These are phyloP conservation scores for Synanthedon vespiformis DNA, from an alignment of 2,888 invertebrate genomes.

Conservation along the genomic window DNA sequence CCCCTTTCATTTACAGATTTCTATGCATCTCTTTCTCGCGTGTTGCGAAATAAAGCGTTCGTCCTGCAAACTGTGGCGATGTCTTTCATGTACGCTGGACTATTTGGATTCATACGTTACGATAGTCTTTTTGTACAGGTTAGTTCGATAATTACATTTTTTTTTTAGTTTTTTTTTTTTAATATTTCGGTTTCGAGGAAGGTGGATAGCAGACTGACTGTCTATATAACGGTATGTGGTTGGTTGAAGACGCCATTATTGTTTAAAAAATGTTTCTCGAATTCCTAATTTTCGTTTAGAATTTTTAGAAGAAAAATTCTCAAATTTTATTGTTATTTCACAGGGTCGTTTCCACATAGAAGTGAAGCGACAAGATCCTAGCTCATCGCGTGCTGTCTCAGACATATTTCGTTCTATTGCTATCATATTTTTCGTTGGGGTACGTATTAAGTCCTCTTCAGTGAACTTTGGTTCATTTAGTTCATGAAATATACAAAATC, in stretches of 20 bases:
- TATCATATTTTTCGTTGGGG: conserved; percentile 55
- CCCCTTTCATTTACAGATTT: conserved; percentile 23
- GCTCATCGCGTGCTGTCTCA: conserved; percentile 34
- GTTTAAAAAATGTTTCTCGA: no score
- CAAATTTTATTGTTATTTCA: neutral
- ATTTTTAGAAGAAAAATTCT: no score
- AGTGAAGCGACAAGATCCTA: conserved; percentile 36
- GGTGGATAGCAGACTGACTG: no score
- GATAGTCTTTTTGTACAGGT: conserved; percentile 43
- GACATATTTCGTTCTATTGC: conserved; percentile 50
- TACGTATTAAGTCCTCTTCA: conserved; percentile 14
- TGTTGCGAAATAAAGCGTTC: conserved; percentile 32
- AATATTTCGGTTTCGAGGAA: no score
- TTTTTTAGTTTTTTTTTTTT: no score
- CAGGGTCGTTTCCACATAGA: conserved; percentile 50
- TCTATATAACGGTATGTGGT: no score
- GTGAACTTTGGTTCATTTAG: no score
- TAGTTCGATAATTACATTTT: neutral
- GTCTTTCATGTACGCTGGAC: conserved; percentile 31
- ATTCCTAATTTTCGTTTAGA: no score
- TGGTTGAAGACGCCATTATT: no score
- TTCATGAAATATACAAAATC: no score
- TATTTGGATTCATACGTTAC: conserved; percentile 42
- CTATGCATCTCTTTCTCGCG: conserved; percentile 23
- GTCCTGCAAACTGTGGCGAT: conserved; percentile 36